A percentile compares a stretch with the other conserved stretches of the same genome.
Conservation (phyloP, 2,797 vertebrate genomes). For the Pyrocephalus nanus region DNA sequence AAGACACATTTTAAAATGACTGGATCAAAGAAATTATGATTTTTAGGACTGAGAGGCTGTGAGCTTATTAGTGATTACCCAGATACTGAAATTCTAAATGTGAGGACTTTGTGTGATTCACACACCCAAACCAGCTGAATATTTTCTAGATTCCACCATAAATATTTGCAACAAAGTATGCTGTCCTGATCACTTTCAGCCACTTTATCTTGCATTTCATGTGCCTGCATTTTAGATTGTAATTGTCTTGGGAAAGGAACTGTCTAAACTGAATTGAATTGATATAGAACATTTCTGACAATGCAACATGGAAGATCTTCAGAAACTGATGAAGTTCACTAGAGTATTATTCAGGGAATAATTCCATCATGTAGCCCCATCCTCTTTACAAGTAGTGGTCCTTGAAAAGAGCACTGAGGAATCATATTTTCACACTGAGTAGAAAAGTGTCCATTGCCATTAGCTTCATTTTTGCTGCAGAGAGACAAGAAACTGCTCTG, state of each 20-base stretch:
- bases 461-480: neutral
- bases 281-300: neutral
- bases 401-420: neutral
- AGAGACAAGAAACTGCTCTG: neutral
- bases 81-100: neutral
- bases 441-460: neutral
- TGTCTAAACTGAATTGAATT: neutral
- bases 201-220: neutral
- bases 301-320: neutral
- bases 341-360: neutral
- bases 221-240: neutral
- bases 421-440: neutral
- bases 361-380: neutral
- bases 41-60: neutral
- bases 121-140: neutral
- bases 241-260: neutral
- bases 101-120: neutral
- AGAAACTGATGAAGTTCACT: neutral
- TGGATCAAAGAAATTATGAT: neutral
- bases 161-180: neutral
- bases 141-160: neutral
- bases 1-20: neutral
- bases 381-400: neutral
- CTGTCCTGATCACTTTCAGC: neutral
- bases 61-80: neutral